Conservation (phyloP, 2,888 invertebrate species). For the Troides helena region DNA sequence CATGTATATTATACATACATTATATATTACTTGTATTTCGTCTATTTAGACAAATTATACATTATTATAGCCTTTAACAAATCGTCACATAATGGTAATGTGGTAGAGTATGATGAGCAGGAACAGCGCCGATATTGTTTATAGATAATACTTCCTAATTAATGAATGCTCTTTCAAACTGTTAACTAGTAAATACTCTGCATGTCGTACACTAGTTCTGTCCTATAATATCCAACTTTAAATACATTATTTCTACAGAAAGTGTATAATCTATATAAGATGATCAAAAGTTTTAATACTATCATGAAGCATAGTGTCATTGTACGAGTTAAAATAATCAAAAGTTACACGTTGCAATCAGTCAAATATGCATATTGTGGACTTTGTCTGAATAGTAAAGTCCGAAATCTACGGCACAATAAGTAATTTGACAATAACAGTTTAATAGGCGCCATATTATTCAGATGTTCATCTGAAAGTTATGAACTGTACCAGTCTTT, state of each 20-base stretch:
- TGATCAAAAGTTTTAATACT: background rate
- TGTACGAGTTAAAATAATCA: background rate
- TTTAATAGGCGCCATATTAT: constrained; percentile 9
- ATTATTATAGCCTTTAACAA: background rate
- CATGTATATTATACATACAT: too few species aligned
- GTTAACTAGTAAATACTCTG: background rate
- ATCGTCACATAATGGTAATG: background rate
- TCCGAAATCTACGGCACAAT: constrained; percentile 2
- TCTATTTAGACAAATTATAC: too few species aligned
- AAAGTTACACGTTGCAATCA: constrained; percentile 8
- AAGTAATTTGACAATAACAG: constrained; percentile 13
- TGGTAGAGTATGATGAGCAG: background rate
- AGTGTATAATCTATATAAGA: constrained; percentile 3
- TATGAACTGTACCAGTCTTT: constrained; percentile 18
- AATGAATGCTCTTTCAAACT: background rate
- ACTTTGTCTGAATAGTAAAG: constrained; percentile 4
- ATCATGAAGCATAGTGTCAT: background rate
- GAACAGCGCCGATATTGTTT: background rate
- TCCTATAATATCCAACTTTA: background rate
- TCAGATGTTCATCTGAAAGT: constrained; percentile 6
- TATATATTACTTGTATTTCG: background rate
- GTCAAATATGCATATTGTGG: constrained; percentile 3
- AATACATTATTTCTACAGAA: constrained; percentile 2
- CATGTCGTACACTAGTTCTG: background rate
- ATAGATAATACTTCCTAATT: background rate